These are phyloP conservation scores for Amblyopsis hoosieri DNA, from an alignment of 2,797 vertebrate genomes.

Conservation along the genomic window DNA sequence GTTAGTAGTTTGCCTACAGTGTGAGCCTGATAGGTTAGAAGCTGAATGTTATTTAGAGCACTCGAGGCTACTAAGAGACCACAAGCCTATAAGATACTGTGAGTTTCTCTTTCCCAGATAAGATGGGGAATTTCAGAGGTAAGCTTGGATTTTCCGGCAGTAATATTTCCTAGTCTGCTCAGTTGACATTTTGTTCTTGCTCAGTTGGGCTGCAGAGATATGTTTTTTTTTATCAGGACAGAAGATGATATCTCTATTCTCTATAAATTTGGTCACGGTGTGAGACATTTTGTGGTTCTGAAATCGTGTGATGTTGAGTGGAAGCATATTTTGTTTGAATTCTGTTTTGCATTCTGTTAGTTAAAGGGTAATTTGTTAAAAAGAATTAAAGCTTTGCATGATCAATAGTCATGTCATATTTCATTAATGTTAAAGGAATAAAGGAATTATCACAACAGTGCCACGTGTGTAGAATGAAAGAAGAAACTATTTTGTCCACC, in stretches of 20 bases:
- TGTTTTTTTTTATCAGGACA: conserved; percentile 14
- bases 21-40: conserved; percentile 26
- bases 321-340: not conserved
- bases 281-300: conserved; percentile 7
- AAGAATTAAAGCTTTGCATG: conserved; percentile 14
- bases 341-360: conserved; percentile 15
- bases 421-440: conserved; percentile 16
- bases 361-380: not conserved
- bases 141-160: conserved; percentile 47
- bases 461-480: not conserved
- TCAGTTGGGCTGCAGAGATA: conserved; percentile 31
- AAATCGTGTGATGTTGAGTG: not conserved
- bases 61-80: conserved; percentile 25
- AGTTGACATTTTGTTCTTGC: conserved; percentile 33
- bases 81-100: conserved; percentile 20
- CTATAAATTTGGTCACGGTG: conserved; percentile 19
- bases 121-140: conserved; percentile 69
- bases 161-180: conserved; percentile 36
- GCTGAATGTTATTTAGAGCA: conserved; percentile 33
- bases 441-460: not conserved
- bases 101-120: conserved; percentile 37
- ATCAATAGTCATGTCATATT: conserved; percentile 19
- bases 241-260: conserved; percentile 23
- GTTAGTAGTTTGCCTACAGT: conserved; percentile 34
- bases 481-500: conserved; percentile 17